Conservation (phyloP, 2,888 invertebrate species). For the Meganola albula region DNA sequence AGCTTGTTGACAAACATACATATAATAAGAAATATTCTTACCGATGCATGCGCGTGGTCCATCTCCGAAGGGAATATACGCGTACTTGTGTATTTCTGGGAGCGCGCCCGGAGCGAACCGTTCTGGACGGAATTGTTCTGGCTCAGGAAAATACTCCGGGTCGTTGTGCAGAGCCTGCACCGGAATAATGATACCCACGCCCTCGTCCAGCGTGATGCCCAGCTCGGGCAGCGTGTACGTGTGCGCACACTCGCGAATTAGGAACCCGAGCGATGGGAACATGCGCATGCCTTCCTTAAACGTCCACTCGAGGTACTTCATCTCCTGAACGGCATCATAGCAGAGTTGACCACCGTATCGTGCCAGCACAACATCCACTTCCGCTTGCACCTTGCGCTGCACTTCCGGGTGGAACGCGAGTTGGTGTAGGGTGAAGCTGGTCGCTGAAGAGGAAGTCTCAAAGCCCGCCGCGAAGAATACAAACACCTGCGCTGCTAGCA, state of each 20-base stretch:
- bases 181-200: constrained; percentile 36
- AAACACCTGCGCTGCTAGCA: constrained; percentile 49
- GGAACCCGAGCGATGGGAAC: constrained; percentile 52
- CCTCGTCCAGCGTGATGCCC: constrained; percentile 39
- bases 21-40: too few species aligned
- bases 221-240: constrained; percentile 45
- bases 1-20: too few species aligned
- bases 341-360: constrained; percentile 37
- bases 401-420: constrained; percentile 42
- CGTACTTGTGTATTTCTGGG: constrained; percentile 33
- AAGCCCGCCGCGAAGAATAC: constrained; percentile 54
- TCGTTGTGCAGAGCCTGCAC: constrained; percentile 44
- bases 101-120: constrained; percentile 41
- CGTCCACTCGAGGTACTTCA: constrained; percentile 46
- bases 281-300: constrained; percentile 50
- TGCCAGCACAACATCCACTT: constrained; percentile 40
- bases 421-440: constrained; percentile 50
- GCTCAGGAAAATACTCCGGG: constrained; percentile 44
- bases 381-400: constrained; percentile 42
- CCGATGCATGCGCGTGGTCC: constrained; percentile 59
- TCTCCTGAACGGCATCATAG: constrained; percentile 48
- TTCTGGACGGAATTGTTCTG: constrained; percentile 46
- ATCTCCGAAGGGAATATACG: constrained; percentile 54
- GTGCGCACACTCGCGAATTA: constrained; percentile 38
- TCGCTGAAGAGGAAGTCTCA: constrained; percentile 52